Conservation (phyloP, 2,888 invertebrate species). For the Seladonia tumulorum region DNA sequence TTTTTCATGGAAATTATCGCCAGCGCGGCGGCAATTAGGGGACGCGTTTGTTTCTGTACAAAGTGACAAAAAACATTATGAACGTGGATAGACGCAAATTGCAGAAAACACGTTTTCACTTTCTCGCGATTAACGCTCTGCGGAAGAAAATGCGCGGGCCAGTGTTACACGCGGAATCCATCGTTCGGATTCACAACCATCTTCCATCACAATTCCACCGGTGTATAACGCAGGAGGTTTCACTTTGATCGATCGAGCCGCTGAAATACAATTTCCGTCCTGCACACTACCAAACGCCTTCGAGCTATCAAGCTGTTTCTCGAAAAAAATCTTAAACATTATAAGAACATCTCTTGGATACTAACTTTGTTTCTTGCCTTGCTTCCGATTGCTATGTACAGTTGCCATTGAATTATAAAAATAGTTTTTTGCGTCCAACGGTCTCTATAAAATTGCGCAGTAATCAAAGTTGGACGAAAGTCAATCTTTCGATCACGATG, state of each 20-base stretch:
- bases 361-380: neutral
- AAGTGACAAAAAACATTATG: conserved; percentile 12
- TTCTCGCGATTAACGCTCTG: conserved; percentile 52
- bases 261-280: conserved; percentile 1
- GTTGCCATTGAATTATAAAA: neutral
- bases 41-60: conserved; percentile 29
- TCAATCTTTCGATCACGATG: neutral
- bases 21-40: neutral
- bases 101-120: conserved; percentile 51
- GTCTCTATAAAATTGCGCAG: neutral
- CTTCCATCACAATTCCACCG: conserved; percentile 8
- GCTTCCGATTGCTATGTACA: neutral
- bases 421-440: neutral
- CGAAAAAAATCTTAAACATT: neutral
- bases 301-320: neutral
- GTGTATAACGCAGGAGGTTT: conserved; percentile 10
- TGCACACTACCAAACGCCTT: neutral
- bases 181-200: conserved; percentile 25
- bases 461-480: neutral
- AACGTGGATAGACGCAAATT: conserved; percentile 26
- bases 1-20: conserved; percentile 11
- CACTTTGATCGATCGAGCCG: conserved; percentile 15
- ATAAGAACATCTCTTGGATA: neutral
- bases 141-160: conserved; percentile 37
- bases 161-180: conserved; percentile 25